Evolutionary conservation across 2,113 vertebrate genomes (phyloP), one percentile per base, ranked within the genome.

Genomic region (Engraulis encrasicolus): DNA sequence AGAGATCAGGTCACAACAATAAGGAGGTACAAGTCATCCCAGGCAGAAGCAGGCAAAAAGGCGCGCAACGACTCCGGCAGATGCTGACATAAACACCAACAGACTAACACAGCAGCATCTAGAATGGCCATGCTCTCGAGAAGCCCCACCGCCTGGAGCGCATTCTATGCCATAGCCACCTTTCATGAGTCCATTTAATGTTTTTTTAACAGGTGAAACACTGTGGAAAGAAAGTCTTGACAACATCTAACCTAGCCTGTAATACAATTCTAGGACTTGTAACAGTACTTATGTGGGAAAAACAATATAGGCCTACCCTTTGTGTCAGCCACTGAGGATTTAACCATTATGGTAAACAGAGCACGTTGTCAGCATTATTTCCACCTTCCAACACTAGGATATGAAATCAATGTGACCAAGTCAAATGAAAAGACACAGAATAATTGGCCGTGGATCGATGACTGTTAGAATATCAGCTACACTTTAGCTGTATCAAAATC

Each of bases 381-480:
- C 82, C 86, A 40, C n/a, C 79, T 80, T 61, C 84, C 48, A 82
- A 82, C 88, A 27, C 5, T 9, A 84, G 84, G 81, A 83, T 85
- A 86, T 48, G 82, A 84, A 89, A 90, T 92, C 88, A 86, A 89
- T 89, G 83, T 78, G 36, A 81, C 50, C 27, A 82, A 85, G 88
- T 90, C 85, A 92, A 91, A 90, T 88, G 86, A 87, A 88, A 90
- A 90, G 87, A 80, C 58, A 78, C 80, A 80, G 83, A 89, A 87
- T 88, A 91, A 90, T 87, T 90, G 88, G 86, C 81, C 49, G 17
- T 9, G 45, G 50, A 84, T 91, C 89, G 34, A 89, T 91, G 84
- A 50, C 48, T 48, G 81, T 87, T 85, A 85, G 83, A 88, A 90
- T 85, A 86, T 82, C 83, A 88, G 81, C 50, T 85, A 74, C 78